Evolutionary conservation across 1,140 invertebrate species (phyloP), one percentile per base, ranked within the genome.

Genomic region (Palaemon carinicauda): DNA sequence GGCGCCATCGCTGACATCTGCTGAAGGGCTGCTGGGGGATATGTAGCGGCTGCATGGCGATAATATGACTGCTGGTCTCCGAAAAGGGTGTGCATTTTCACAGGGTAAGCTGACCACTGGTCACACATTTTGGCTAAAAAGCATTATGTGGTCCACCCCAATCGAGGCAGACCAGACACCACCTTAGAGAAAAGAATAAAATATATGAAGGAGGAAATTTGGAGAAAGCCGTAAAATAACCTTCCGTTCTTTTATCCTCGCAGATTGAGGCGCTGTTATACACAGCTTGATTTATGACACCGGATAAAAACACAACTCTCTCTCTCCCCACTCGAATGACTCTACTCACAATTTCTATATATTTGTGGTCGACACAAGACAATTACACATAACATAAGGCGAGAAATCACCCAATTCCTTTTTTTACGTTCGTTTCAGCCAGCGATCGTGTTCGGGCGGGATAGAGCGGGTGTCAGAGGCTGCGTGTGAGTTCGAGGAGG

Each of bases 71-170:
- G 96, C 75, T 89, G 87, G 73, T 94, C 96, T 85, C 95, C 94
- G 91, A 97, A 97, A 87, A 97, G 92, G 74, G 96, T 96, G 91
- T 97, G 96, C 96, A 97, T 97, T 75, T 88, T 91, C 21, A 89
- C 85, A 24, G 89, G 87, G 87, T 89, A 89, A 27, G 82, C 83
- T 69, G 87, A 87, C 89, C 89, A 89, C 53, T 89, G 89, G 79
- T 89, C 89, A 85, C 87, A 89, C 89, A 89, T 89, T 41, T 41
- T 41, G 79, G 82, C 52, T 86, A 56, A 60, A 80, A 60, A 86
- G 77, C 84, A 86, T 86, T 80, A 27, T 86, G 52, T 54, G 80
- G 84, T 41, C 84, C 54, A 86, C 84, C 84, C 24, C 82, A 21
- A 15, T 9, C 14, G 84, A 86, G 84, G 78, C 41, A 86, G 84